Evolutionary conservation across 2,888 invertebrate species (phyloP).

Genomic region (Machimus atricapillus): DNA sequence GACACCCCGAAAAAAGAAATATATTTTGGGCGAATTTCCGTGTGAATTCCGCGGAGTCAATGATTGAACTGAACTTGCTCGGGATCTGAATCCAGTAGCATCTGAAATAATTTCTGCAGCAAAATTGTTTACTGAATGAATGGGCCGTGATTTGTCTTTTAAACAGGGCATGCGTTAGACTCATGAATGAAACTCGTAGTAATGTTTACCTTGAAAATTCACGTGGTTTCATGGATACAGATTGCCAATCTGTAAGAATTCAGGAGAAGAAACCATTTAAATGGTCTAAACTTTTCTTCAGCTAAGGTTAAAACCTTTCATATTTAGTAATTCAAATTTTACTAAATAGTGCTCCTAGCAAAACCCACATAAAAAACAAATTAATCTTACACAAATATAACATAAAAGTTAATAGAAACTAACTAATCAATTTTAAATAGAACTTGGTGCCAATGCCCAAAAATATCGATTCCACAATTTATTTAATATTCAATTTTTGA

Average conservation of each 20-base stretch:
- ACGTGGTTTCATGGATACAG: not conserved
- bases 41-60: not conserved
- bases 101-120: not conserved
- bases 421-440: too few species aligned
- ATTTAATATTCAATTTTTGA: too few species aligned
- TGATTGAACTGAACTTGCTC: not conserved
- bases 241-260: not conserved
- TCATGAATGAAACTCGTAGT: not conserved
- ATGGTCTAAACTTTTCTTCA: not conserved
- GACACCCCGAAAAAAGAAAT: not conserved
- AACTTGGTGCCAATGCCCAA: too few species aligned
- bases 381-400: too few species aligned
- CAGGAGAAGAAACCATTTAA: not conserved
- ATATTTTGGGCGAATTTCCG: not conserved
- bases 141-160: not conserved
- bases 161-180: not conserved
- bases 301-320: not conserved
- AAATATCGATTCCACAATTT: too few species aligned
- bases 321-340: not conserved
- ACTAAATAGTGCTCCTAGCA: not conserved
- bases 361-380: not conserved
- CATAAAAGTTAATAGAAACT: too few species aligned
- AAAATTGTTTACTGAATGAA: not conserved
- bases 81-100: not conserved
- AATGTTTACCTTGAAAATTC: not conserved